Evolutionary conservation across 2,888 invertebrate species (phyloP).

Genomic region (Tachina grossa): DNA sequence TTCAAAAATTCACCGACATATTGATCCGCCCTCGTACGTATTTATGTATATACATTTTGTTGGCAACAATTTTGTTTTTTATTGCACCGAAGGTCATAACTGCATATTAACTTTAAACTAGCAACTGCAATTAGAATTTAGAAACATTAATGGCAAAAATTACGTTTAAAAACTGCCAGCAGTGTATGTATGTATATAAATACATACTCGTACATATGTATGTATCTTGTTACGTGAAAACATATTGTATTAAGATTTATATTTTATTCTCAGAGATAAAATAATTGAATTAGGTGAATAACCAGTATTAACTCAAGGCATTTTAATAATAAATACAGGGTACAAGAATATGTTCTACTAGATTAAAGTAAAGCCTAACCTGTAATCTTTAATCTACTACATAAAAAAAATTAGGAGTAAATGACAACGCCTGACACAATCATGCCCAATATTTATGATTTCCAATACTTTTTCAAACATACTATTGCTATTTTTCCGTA

Average conservation of each 20-base stretch:
- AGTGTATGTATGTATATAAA: neutral
- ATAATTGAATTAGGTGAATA: neutral
- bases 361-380: too few species aligned
- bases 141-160: neutral
- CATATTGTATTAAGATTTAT: neutral
- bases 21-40: too few species aligned
- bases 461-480: too few species aligned
- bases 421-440: too few species aligned
- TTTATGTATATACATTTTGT: neutral
- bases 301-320: neutral
- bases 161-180: conserved; percentile 1
- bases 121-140: conserved; percentile 17
- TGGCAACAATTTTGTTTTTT: neutral
- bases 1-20: too few species aligned
- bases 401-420: too few species aligned
- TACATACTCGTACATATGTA: neutral
- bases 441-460: too few species aligned
- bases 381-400: too few species aligned
- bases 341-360: neutral
- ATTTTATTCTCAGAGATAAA: neutral
- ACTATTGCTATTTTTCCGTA: too few species aligned
- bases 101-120: neutral
- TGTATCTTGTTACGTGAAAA: neutral
- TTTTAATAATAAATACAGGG: neutral
- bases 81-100: conserved; percentile 5